Evolutionary conservation across 2,113 vertebrate species (phyloP), one percentile per base, ranked within the genome.

Genomic region (Donacobius atricapilla): DNA sequence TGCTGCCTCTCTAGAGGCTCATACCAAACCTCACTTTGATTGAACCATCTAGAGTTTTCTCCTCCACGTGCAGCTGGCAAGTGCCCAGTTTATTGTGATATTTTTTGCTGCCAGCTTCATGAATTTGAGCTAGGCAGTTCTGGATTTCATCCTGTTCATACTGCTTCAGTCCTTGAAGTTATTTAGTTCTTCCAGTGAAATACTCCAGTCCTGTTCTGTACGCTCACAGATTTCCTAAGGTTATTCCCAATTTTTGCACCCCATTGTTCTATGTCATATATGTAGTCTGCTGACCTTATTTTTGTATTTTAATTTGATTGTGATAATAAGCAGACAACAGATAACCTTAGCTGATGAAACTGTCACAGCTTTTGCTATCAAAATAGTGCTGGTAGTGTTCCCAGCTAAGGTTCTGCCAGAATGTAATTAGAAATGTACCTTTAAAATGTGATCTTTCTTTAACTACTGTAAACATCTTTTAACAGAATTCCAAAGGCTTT

Each of bases 391-490:
- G 66, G 40, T 80, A 86, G 78, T 75, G 53, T 94, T 90, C 79
- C 83, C 92, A 92, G 42, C 60, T 90, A 88, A 92, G 47, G 53
- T 92, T 89, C 61, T 94, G 88, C 65, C 83, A 64, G 80, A 73
- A 90, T 45, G 63, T 37, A 70, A 92, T 94, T 89, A 95, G 69
- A 91, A 91, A 93, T 50, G 39, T 75, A 87, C 85, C 31, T 90
- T 86, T 90, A 94, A 93, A 94, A 89, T 48, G 21, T 48, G 76
- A 33, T 91, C 47, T 89, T 85, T 89, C 65, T 96, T 93, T 95
- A 84, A 83, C 84, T 91, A 63, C 68, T 73, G 70, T 83, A 92
- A 92, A 81, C 53, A 72, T 69, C 1, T 89, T 94, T 77, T 44
- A 56, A 79, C 82, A 80, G 24, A 80, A 76, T 89, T 88, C 33